Percentiles rank a stretch among this genome's conserved stretches.
phyloP scores from a whole-genome alignment of 1,140 invertebrate species.

The Trinorchestia longiramus region DNA sequence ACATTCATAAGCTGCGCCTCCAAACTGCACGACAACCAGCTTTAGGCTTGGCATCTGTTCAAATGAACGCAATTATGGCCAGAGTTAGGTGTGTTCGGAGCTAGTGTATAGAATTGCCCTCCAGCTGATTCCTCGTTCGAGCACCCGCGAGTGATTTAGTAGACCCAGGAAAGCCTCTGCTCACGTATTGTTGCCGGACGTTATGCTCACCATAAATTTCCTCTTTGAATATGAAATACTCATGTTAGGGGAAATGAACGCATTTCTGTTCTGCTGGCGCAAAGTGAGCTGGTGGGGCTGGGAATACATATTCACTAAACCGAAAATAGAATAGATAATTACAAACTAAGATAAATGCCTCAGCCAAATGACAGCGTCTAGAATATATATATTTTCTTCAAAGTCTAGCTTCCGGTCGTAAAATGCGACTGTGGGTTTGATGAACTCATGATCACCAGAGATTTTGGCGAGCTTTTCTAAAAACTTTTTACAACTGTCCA shows the following conservation, averaged over 20 bases:
- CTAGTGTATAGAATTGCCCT: neutral
- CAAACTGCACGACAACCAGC: neutral
- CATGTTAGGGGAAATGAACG: conserved; percentile 36
- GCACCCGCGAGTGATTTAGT: conserved; percentile 33
- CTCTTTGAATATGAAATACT: conserved; percentile 34
- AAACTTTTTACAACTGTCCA: neutral
- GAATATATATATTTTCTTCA: neutral
- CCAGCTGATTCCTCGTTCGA: neutral
- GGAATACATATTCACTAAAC: neutral
- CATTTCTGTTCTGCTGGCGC: neutral
- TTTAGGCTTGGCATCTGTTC: neutral
- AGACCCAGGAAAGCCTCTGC: neutral
- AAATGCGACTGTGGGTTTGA: conserved; percentile 38
- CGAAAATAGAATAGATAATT: neutral
- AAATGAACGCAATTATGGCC: neutral
- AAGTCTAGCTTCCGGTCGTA: conserved; percentile 37
- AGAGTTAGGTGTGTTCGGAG: neutral
- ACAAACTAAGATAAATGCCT: neutral
- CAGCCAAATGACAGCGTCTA: neutral
- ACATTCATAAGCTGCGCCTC: neutral
- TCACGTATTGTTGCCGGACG: conserved; percentile 40
- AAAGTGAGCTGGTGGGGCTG: neutral
- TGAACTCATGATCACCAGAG: conserved; percentile 41
- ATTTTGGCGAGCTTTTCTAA: conserved; percentile 6
- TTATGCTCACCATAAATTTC: conserved; percentile 24